These are phyloP conservation scores for Pangasius macronema DNA, from an alignment of 2,797 vertebrate species.

Conservation along the genomic window DNA sequence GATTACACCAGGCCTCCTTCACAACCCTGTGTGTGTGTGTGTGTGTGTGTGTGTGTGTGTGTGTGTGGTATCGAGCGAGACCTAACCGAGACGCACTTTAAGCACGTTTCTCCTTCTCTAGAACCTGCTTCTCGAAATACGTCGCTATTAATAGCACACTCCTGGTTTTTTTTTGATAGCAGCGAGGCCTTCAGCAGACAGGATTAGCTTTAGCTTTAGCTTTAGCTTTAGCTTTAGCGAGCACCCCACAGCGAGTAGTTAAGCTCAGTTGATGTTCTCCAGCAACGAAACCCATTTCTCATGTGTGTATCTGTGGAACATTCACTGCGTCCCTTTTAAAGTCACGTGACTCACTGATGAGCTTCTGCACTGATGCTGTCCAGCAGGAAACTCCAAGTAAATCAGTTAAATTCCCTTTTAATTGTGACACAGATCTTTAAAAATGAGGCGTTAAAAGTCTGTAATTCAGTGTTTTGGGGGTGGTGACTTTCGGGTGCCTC, in stretches of 20 bases:
- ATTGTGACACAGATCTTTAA: background rate
- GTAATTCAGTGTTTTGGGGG: background rate
- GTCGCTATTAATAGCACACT: slow-evolving; percentile 33
- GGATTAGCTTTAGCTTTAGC: slow-evolving; percentile 19
- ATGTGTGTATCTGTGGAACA: background rate
- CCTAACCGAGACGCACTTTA: slow-evolving; percentile 25
- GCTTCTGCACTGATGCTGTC: background rate
- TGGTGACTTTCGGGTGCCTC: background rate
- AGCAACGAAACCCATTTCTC: background rate
- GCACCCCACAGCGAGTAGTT: background rate
- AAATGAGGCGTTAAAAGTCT: background rate
- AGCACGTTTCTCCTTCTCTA: slow-evolving; percentile 37
- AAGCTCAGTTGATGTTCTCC: background rate
- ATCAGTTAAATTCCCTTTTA: background rate
- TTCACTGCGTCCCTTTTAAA: background rate
- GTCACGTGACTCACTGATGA: background rate
- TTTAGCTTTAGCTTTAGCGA: slow-evolving; percentile 1
- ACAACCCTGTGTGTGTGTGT: slow-evolving; percentile 27
- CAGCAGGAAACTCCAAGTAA: background rate
- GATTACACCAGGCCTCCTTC: slow-evolving; percentile 39
- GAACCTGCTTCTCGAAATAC: slow-evolving; percentile 25
- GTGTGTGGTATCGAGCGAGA: slow-evolving; percentile 28
- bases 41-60: slow-evolving; percentile 30
- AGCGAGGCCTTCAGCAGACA: background rate
- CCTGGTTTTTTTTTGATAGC: background rate